These are phyloP conservation scores for Canis aureus DNA, from an alignment of 2,113 vertebrate species.

Conservation along the genomic window DNA sequence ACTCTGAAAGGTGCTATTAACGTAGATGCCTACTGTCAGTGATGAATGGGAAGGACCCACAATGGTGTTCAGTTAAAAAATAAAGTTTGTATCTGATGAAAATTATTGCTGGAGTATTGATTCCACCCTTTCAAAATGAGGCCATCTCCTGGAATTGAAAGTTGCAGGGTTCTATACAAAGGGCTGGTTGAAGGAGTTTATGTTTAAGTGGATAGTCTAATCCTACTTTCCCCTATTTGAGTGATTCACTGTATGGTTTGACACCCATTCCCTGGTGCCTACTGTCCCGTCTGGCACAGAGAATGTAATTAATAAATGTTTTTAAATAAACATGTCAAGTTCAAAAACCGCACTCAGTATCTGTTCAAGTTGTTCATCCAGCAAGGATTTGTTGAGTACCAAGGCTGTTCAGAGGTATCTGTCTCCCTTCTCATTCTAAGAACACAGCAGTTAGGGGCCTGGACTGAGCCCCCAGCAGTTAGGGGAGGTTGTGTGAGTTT, in stretches of 20 bases:
- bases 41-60: not conserved
- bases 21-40: not conserved
- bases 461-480: accelerated
- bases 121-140: not conserved
- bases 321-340: too few species aligned
- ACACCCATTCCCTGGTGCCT: accelerated
- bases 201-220: not conserved
- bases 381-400: not conserved
- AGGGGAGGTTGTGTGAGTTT: not conserved
- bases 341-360: not conserved
- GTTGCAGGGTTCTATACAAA: not conserved
- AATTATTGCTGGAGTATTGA: not conserved
- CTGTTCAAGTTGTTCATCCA: not conserved
- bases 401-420: not conserved
- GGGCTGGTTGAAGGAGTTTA: not conserved
- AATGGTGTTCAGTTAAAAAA: not conserved
- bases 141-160: not conserved
- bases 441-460: not conserved
- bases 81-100: not conserved
- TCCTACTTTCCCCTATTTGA: not conserved
- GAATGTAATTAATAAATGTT: not conserved
- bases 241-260: not conserved
- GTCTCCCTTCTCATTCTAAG: not conserved
- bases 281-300: not conserved
- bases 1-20: not conserved